Conservation (phyloP, 2,113 vertebrate genomes). For the Myrmecophaga tridactyla region DNA sequence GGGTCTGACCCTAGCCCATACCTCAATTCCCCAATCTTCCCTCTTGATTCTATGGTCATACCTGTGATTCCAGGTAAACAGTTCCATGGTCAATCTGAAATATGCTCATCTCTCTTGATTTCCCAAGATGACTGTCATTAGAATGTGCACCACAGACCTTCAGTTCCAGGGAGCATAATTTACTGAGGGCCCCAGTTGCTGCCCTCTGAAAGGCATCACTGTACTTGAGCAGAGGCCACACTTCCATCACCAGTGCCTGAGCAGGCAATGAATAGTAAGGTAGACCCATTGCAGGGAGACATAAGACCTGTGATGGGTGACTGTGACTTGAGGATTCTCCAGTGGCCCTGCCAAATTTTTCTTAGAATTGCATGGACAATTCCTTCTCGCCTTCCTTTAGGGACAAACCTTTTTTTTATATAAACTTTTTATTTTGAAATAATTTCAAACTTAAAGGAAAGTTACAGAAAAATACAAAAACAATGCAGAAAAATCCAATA, state of each 20-base stretch:
- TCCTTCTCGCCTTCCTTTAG: not conserved
- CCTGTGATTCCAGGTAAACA: not conserved
- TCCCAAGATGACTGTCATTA: not conserved
- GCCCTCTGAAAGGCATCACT: not conserved
- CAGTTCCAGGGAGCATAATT: not conserved
- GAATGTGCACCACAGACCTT: not conserved
- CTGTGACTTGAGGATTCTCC: not conserved
- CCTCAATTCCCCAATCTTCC: not conserved
- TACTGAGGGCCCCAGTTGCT: not conserved
- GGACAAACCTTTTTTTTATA: not conserved
- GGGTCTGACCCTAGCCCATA: not conserved
- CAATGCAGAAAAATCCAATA: too few relatives aligned
- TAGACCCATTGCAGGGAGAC: not conserved
- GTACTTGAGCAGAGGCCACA: not conserved
- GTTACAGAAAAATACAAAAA: too few relatives aligned
- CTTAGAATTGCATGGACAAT: not conserved
- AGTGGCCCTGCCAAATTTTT: not conserved
- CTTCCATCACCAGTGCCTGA: not conserved
- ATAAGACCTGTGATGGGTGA: not conserved
- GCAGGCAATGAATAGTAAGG: accelerated
- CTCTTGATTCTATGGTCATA: not conserved
- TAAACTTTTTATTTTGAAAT: too few relatives aligned
- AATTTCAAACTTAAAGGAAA: too few relatives aligned
- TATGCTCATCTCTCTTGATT: not conserved
- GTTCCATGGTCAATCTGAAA: not conserved